Percentiles rank a stretch among this genome's conserved stretches.
phyloP scores from a whole-genome alignment of 2,113 vertebrate species.

The Mesoclemmys tuberculata region DNA sequence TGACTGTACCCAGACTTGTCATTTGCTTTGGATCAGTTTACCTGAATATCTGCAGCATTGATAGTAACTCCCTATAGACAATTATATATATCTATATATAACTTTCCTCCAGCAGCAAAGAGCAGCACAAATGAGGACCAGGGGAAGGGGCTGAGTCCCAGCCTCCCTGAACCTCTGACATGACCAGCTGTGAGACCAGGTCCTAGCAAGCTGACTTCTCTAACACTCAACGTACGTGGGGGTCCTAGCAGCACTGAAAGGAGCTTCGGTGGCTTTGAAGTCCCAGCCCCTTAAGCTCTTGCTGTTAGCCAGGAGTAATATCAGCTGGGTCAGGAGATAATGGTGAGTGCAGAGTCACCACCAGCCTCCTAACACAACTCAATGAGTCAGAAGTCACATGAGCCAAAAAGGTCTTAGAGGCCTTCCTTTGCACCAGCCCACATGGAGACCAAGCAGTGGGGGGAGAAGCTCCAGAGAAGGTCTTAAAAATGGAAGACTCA shows the following conservation, averaged over 20 bases:
- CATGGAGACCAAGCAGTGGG: neutral
- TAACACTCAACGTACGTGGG: neutral
- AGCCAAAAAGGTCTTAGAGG: neutral
- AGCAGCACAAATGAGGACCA: rapidly evolving
- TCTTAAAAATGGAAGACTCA: neutral
- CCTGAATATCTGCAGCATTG: neutral
- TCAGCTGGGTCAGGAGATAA: neutral
- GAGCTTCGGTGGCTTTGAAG: neutral
- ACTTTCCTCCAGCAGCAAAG: neutral
- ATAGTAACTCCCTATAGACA: neutral
- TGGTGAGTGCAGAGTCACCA: neutral
- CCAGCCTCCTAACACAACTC: neutral
- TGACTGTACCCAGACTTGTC: neutral
- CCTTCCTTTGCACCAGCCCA: neutral
- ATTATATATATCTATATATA: neutral
- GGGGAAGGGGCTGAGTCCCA: neutral
- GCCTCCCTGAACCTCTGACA: rapidly evolving
- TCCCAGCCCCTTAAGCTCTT: neutral
- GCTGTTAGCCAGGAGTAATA: neutral
- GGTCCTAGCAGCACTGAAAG: neutral
- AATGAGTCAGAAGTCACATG: neutral
- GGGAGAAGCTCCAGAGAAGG: neutral
- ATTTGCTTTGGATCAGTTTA: neutral
- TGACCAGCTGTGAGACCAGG: neutral
- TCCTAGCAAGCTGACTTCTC: neutral